Base-by-base conservation (phyloP, 2,888 invertebrate species). In the Eulithis testata region DNA sequence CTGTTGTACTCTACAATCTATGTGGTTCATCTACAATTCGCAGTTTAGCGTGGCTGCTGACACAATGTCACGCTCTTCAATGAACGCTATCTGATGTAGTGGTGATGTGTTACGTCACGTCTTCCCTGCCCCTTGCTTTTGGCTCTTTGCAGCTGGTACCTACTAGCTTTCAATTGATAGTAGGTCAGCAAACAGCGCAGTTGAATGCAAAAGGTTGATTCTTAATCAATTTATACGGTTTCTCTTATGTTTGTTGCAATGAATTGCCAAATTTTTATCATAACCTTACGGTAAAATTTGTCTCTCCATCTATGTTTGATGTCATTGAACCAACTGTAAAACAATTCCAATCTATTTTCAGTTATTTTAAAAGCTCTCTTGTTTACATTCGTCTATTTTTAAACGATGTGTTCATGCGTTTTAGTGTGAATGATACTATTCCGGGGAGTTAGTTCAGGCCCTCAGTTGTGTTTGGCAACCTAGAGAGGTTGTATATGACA, bases 281-380 rank as follows among this genome's bases (percentile, higher is more conserved):
- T 37, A 5, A 8, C 37, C 5, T 8, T 37, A 37, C 37, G 8
- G 2, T 37, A 1, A 8, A 37, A 7, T 2, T 7, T 1, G 3
- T 37, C 37, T 7, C 5, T 37, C 8, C 37, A 21, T 21, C 1
- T 21, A 21, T 21, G 21, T 21, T 52, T 12, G 43, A 52, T 60
- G 66, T 66, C 62, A 36, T 66, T 63, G 59, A 61, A 57, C 65
- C 36, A 54, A 31, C 62, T 52, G 55, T 31, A 27, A 8, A 40
- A 60, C 50, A 31, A 21, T 21, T 14, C 11, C 31, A 49, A 44
- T 60, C 52, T 66, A 63, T 66, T 66, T 37, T 9, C 51, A 47
- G 58, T 36, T 66, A 66, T 60, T 66, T 60, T 63, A 51, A 63
- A 66, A 56, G 51, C 37, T 56, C 47, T 66, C 62, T 66, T 63